A percentile compares a stretch with the other conserved stretches of the same genome.
These are phyloP conservation scores for Garra rufa DNA, from an alignment of 2,113 vertebrate genomes.

Conservation along the genomic window DNA sequence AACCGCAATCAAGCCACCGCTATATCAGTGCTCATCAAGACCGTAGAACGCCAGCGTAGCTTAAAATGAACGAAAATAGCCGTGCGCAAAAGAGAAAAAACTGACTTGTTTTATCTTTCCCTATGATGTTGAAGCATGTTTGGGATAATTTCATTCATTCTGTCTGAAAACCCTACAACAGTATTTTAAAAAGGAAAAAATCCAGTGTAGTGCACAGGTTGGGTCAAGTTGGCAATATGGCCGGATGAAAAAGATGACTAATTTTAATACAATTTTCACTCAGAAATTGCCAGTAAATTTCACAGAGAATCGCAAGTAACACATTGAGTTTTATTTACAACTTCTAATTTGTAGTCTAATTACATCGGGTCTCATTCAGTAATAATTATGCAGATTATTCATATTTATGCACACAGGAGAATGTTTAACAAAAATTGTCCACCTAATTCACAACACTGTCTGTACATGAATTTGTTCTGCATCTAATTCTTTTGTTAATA, in stretches of 20 bases:
- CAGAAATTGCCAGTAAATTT: not conserved
- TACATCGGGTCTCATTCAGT: too few species aligned
- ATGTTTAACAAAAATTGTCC: not conserved
- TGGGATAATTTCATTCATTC: not conserved
- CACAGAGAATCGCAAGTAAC: not conserved
- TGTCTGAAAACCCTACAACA: not conserved
- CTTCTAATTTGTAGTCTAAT: too few species aligned
- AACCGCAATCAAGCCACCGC: not conserved
- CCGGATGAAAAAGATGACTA: not conserved
- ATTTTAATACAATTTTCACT: not conserved
- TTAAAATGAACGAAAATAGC: not conserved
- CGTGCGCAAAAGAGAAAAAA: not conserved
- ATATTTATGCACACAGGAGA: not conserved
- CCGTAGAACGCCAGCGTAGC: not conserved
- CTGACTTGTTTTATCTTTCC: not conserved
- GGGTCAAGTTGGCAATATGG: not conserved
- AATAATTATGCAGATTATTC: too few species aligned
- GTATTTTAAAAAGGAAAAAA: not conserved
- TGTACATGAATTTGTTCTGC: not conserved
- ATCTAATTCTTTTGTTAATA: not conserved
- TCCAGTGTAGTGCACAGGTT: not conserved
- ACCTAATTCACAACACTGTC: not conserved
- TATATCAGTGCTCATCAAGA: conserved; percentile 19
- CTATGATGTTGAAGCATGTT: not conserved
- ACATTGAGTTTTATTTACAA: too few species aligned